Evolutionary conservation across 2,888 invertebrate species (phyloP), one percentile per base, ranked within the genome.

Genomic region (Toxonevra muliebris): DNA sequence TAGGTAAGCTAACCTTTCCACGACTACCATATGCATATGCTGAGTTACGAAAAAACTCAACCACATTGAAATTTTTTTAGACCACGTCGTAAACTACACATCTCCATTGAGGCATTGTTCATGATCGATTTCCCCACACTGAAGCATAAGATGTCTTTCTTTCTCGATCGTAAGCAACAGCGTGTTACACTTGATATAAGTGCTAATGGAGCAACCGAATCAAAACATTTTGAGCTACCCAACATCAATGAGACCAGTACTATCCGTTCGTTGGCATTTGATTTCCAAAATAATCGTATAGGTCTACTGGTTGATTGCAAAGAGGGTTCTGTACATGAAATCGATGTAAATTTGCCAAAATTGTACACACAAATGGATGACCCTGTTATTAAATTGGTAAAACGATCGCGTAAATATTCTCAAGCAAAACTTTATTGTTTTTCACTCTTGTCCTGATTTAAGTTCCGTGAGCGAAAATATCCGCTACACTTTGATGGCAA

Each of bases 401-500:
- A 83, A 57, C 2, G 40, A 13, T 30, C 30, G 30, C 30, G 30
- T n/a, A 30, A 30, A 30, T 30, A 30, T 30, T 30, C 30, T 7
- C n/a, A n/a, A n/a, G n/a, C n/a, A n/a, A n/a, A n/a, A n/a, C n/a
- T n/a, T n/a, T n/a, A n/a, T n/a, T n/a, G n/a, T n/a, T n/a, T n/a
- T n/a, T n/a, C n/a, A n/a, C 2, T 55, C 55, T 30, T 40, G n/a
- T 2, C 40, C 1, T 12, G 12, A 30, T 68, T 57, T 30, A 66
- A 84, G 82, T 86, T 86, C 75, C 81, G 85, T 42, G 85, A 86
- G 76, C 82, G 85, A 41, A 86, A 86, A 70, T 86, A 86, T 79
- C 85, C 85, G 5, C 74, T 86, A 43, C 84, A 84, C 65, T 85
- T 86, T 55, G 86, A 86, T 73, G 80, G 80, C 9, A 81, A 80